Conservation (phyloP, 2,888 invertebrate genomes). For the Melinopterus prodromus region DNA sequence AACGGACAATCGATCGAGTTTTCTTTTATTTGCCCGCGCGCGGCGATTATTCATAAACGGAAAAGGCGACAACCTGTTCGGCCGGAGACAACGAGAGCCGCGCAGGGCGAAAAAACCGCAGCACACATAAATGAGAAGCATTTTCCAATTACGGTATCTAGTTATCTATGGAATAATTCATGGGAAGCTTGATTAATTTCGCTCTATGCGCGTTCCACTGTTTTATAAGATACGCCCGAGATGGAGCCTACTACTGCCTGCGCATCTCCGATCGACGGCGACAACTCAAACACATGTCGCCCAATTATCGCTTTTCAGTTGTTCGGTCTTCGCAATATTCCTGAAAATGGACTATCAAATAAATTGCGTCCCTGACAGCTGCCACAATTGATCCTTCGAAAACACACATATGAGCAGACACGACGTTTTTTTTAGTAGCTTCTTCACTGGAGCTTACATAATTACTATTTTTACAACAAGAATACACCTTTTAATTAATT, state of each 20-base stretch:
- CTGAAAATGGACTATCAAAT: too few species aligned
- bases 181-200: constrained; percentile 22
- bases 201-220: constrained; percentile 12
- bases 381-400: too few species aligned
- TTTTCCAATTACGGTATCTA: constrained; percentile 27
- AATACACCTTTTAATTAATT: too few species aligned
- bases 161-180: constrained; percentile 24
- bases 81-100: background rate
- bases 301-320: constrained; percentile 7
- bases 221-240: background rate
- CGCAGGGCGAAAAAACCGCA: background rate
- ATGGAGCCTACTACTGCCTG: constrained; percentile 5
- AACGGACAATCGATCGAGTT: constrained; percentile 17
- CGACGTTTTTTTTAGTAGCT: too few species aligned
- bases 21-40: constrained; percentile 6
- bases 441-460: too few species aligned
- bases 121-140: constrained; percentile 12
- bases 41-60: constrained; percentile 23
- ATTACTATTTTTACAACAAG: too few species aligned
- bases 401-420: too few species aligned
- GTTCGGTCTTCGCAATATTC: too few species aligned
- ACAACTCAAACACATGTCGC: constrained; percentile 24
- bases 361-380: too few species aligned
- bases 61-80: constrained; percentile 17
- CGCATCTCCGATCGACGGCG: background rate